phyloP scores from a whole-genome alignment of 2,113 vertebrate genomes.

The Pontoporia blainvillei region DNA sequence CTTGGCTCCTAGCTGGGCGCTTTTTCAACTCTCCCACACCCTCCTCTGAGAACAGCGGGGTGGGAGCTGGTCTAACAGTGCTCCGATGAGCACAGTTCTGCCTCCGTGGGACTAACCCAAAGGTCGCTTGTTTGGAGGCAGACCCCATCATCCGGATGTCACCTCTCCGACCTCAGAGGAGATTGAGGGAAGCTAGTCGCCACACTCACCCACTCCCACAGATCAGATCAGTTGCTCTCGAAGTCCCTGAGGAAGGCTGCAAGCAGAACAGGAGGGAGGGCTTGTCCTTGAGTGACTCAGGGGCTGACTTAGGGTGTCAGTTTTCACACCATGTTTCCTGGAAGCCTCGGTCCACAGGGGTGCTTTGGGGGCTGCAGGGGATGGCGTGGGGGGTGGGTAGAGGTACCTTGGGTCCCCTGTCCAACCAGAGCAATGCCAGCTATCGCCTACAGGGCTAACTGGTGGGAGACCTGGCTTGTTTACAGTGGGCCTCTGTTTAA shows the following conservation, averaged over 20 bases:
- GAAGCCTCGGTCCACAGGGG: background rate
- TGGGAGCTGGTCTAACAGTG: background rate
- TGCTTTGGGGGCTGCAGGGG: background rate
- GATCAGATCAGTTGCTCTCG: background rate
- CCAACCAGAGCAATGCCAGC: background rate
- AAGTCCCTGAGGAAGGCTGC: background rate
- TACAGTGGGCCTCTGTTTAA: background rate
- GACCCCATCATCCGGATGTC: background rate
- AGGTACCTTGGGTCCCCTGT: background rate
- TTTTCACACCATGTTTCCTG: background rate
- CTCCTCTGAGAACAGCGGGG: background rate
- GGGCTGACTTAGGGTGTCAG: background rate
- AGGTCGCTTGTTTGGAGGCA: background rate
- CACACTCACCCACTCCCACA: background rate
- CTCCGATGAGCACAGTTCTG: background rate
- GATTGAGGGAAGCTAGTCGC: background rate
- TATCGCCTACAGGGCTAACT: background rate
- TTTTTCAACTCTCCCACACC: fast-evolving
- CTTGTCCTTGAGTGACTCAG: background rate
- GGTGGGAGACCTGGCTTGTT: background rate
- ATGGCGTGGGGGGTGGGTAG: too few species aligned
- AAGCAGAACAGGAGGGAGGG: background rate
- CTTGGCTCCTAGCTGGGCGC: background rate
- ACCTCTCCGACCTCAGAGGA: background rate
- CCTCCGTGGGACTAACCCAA: background rate